Evolutionary conservation across 2,797 vertebrate genomes (phyloP), one percentile per base, ranked within the genome.

Genomic region (Cynodonichthys magdalenae): DNA sequence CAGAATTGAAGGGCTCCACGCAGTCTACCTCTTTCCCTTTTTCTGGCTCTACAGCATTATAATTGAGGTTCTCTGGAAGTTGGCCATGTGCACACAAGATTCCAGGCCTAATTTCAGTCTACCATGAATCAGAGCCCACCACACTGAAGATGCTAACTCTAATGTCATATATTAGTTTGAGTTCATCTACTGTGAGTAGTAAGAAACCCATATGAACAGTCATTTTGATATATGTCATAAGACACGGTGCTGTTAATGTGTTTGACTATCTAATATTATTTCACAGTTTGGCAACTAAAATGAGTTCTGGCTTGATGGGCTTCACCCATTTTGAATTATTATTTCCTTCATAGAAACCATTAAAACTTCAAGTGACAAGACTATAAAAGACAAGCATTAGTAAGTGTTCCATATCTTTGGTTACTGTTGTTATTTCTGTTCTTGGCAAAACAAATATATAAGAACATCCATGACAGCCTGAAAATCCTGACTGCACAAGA

Each of bases 31-130:
- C 89, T 84, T 78, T 89, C 79, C 81, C 88, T 75, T 83, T 89
- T 90, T 92, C 84, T 93, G 91, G 91, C 90, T 91, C 82, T 60
- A 83, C 78, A 85, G 86, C 87, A 89, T 90, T 92, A 88, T 92
- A 93, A 93, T 93, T 93, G 92, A 91, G 87, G 91, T 88, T 83
- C 90, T 86, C 89, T 93, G 90, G 91, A 93, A 88, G 82, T 62
- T 79, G 84, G 91, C 91, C 92, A 92, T 82, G 68, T 81, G 80
- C 81, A 75, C 86, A 88, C 74, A 83, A 80, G 89, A 89, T 91
- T 92, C 87, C 84, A 83, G 75, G 76, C 79, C 86, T 90, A 91
- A 92, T 92, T 92, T 92, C 85, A 86, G 85, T 89, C 83, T 87
- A 84, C 88, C 72, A 76, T 85, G 86, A 87, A 81, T 83, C 59